phyloP scores from a whole-genome alignment of 1,140 invertebrate species.

The Matsumurasca onukii region DNA sequence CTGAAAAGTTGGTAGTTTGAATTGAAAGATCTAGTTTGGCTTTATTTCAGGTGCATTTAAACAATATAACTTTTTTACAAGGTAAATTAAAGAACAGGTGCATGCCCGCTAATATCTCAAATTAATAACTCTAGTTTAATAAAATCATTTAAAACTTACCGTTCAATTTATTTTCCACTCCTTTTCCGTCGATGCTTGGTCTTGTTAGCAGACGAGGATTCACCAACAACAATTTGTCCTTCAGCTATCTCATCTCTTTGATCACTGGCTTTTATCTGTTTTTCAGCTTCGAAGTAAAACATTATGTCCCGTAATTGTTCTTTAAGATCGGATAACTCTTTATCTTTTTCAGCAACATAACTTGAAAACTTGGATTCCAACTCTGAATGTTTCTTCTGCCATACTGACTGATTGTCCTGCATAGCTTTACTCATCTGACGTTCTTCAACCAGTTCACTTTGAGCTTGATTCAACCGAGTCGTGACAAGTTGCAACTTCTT shows the following conservation, averaged over 20 bases:
- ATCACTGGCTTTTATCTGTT: slow-evolving; percentile 49
- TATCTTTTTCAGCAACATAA: slow-evolving; percentile 57
- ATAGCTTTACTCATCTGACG: slow-evolving; percentile 73
- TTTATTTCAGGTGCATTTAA: too few species aligned
- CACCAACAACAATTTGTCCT: slow-evolving; percentile 65
- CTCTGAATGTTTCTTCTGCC: slow-evolving; percentile 66
- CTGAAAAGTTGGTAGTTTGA: too few species aligned
- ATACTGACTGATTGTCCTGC: slow-evolving; percentile 73
- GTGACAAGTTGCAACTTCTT: slow-evolving; percentile 47
- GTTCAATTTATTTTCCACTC: too few species aligned
- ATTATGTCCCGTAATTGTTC: slow-evolving; percentile 95
- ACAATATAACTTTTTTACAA: too few species aligned
- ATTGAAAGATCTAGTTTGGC: too few species aligned
- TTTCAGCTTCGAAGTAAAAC: slow-evolving; percentile 92
- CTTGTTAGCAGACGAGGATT: slow-evolving; percentile 32
- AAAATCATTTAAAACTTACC: too few species aligned
- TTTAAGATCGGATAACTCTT: slow-evolving; percentile 77
- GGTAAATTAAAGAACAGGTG: too few species aligned
- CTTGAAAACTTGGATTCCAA: slow-evolving; percentile 64
- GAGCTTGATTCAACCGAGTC: slow-evolving; percentile 57
- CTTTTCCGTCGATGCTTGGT: neutral
- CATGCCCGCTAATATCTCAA: too few species aligned
- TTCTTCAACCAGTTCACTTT: slow-evolving; percentile 74
- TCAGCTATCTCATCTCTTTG: slow-evolving; percentile 67
- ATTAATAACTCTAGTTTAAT: too few species aligned